phyloP scores from a whole-genome alignment of 92 coral and sea anemone genomes.

The Desmophyllum pertusum region DNA sequence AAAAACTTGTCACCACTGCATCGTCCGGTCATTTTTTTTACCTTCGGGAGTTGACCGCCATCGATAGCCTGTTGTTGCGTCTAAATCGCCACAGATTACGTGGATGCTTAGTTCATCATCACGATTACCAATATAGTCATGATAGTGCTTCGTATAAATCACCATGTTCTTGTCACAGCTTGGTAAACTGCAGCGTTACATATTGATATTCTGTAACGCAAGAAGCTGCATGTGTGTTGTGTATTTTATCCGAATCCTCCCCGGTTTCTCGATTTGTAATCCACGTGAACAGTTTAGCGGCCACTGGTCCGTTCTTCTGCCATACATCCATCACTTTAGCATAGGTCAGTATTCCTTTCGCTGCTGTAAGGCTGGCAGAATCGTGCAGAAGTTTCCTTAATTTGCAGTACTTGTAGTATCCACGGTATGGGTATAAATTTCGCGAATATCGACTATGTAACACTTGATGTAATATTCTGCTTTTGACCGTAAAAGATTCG shows the following conservation, averaged over 20 bases:
- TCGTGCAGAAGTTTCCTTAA: too few species aligned
- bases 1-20: too few species aligned
- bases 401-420: too few species aligned
- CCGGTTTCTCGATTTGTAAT: conserved; percentile 35
- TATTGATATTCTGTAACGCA: conserved; percentile 20
- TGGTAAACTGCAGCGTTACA: conserved; percentile 37
- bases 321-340: conserved; percentile 52
- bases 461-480: conserved; percentile 55
- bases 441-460: not conserved
- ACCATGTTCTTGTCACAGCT: conserved; percentile 25
- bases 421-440: not conserved
- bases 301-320: conserved; percentile 71
- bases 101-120: conserved; percentile 26
- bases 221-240: conserved; percentile 42
- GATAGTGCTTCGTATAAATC: conserved; percentile 24
- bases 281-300: conserved; percentile 75
- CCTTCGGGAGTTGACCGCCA: too few species aligned
- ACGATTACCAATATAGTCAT: conserved; percentile 20
- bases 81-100: conserved; percentile 42
- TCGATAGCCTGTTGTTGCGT: conserved; percentile 10
- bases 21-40: too few species aligned
- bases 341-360: conserved; percentile 24
- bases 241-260: too few species aligned
- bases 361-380: conserved; percentile 2
- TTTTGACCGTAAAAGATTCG: conserved; percentile 38